These are phyloP conservation scores for Notiomystis cincta DNA, from an alignment of 2,113 vertebrate genomes.

Conservation along the genomic window DNA sequence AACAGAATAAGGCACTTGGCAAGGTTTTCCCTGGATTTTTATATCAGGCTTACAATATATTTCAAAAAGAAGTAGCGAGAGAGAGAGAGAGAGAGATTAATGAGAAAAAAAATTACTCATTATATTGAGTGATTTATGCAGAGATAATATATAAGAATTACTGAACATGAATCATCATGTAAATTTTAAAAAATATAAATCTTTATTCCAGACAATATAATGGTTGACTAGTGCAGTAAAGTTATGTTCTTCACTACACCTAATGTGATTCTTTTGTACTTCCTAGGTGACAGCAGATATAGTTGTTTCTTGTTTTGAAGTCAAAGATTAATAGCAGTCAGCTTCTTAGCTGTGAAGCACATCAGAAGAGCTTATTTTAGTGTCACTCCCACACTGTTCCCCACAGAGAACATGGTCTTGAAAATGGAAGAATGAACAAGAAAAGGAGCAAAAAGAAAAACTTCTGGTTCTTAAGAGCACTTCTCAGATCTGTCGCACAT, in stretches of 20 bases:
- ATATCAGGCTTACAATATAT: not conserved
- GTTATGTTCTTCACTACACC: not conserved
- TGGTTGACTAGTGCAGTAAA: not conserved
- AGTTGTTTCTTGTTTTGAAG: slow-evolving; percentile 13
- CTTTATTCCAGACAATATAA: not conserved
- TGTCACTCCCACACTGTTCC: not conserved
- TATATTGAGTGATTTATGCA: not conserved
- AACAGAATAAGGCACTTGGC: not conserved
- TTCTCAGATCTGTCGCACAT: not conserved
- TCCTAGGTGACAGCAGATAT: not conserved
- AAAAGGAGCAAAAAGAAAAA: not conserved
- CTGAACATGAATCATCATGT: not conserved
- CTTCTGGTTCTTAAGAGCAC: not conserved
- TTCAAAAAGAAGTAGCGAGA: not conserved
- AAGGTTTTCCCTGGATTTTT: not conserved
- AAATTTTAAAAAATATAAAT: not conserved
- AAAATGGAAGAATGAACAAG: not conserved
- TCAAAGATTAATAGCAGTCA: slow-evolving; percentile 8
- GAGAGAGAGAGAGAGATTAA: not conserved
- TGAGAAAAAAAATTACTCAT: not conserved
- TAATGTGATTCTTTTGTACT: not conserved
- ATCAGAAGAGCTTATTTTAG: slow-evolving; percentile 19
- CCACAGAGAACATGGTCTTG: not conserved
- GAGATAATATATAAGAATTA: not conserved
- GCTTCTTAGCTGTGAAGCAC: not conserved